Evolutionary conservation across 2,888 invertebrate species (phyloP).

Genomic region (Andrena trimmerana): DNA sequence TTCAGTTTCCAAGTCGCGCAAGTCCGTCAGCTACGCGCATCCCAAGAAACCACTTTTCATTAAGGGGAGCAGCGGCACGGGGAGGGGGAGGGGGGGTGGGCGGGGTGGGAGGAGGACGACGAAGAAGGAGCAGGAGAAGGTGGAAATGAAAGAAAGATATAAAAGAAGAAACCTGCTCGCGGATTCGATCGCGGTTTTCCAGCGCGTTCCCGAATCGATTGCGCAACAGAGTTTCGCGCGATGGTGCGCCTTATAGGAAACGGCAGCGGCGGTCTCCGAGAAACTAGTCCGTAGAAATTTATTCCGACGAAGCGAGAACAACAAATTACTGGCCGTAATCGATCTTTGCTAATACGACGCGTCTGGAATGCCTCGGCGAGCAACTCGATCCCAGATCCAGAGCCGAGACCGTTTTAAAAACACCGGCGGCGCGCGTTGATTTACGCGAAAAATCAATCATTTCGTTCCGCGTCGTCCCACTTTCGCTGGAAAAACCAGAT

Average conservation of each 20-base stretch:
- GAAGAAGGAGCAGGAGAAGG: neutral
- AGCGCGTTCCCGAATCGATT: constrained; percentile 41
- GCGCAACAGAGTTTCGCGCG: constrained; percentile 57
- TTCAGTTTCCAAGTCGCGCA: constrained; percentile 8
- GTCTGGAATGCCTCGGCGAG: constrained; percentile 77
- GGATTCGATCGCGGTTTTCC: constrained; percentile 54
- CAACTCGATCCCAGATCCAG: constrained; percentile 43
- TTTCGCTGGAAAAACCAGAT: constrained; percentile 24
- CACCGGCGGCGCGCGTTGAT: constrained; percentile 38
- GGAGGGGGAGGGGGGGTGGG: neutral
- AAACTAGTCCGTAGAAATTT: constrained; percentile 81
- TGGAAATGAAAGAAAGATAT: constrained; percentile 19
- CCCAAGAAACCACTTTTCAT: constrained; percentile 30
- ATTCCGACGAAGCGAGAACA: constrained; percentile 83
- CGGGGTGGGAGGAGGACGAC: neutral
- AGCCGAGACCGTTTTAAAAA: constrained; percentile 41
- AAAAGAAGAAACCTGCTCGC: constrained; percentile 52
- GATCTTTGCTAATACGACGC: constrained; percentile 84
- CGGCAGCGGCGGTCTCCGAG: constrained; percentile 58
- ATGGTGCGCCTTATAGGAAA: constrained; percentile 63
- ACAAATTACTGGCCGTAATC: constrained; percentile 83
- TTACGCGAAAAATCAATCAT: constrained; percentile 55
- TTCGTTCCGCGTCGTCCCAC: constrained; percentile 25
- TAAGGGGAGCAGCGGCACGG: neutral
- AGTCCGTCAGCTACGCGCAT: constrained; percentile 5